A percentile compares a stretch with the other conserved stretches of the same genome.
Conservation (phyloP, 2,113 vertebrate genomes). For the Mastomys natalensis region DNA sequence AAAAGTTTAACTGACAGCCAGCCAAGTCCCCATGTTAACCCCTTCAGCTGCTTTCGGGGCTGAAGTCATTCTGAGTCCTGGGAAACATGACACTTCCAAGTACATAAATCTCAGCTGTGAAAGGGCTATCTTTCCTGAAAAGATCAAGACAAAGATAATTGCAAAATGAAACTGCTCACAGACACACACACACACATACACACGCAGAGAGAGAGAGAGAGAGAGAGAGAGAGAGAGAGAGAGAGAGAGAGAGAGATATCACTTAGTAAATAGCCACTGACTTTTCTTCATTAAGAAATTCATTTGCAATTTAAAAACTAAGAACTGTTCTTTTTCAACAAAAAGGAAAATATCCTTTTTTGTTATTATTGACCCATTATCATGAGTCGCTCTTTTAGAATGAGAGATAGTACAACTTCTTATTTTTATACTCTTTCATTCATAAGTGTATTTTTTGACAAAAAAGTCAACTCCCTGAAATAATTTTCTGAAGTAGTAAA, state of each 20-base stretch:
- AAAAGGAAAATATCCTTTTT: constrained; percentile 26
- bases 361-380: not conserved
- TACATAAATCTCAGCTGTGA: not conserved
- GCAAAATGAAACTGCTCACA: not conserved
- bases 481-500: constrained; percentile 13
- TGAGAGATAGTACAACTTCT: not conserved
- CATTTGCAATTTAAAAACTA: constrained; percentile 12
- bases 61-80: not conserved
- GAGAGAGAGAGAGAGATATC: not conserved
- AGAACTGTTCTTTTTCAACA: constrained; percentile 8
- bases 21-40: constrained; percentile 80
- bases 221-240: no score
- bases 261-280: not conserved
- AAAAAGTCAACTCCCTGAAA: constrained; percentile 47
- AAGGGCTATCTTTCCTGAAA: not conserved
- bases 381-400: not conserved
- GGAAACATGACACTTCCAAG: not conserved
- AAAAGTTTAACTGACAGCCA: constrained; percentile 70
- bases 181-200: no score
- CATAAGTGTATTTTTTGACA: constrained; percentile 13
- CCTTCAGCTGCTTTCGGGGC: constrained; percentile 56
- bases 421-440: constrained; percentile 24
- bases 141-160: not conserved
- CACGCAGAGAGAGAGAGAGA: no score
- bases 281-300: constrained; percentile 35